A percentile compares a stretch with the other conserved stretches of the same genome.
phyloP scores from a whole-genome alignment of 2,888 invertebrate species.

The Empis stercorea region DNA sequence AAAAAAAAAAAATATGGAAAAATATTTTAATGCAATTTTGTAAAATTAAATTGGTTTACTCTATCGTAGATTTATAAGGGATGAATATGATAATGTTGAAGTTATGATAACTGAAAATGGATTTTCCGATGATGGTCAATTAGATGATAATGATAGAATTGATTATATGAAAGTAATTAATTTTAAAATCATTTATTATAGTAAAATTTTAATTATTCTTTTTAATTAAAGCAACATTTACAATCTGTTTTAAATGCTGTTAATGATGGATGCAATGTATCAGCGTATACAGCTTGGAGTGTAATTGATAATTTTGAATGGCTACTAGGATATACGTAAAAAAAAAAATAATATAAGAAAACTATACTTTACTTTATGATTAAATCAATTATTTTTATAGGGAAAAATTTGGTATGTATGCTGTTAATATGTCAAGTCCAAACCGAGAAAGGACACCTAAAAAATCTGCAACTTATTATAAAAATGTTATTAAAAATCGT shows the following conservation, averaged over 20 bases:
- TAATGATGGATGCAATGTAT: constrained; percentile 23
- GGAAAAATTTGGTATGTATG: constrained; percentile 52
- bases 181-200: neutral
- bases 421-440: constrained; percentile 49
- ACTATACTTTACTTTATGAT: too few relatives aligned
- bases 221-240: constrained; percentile 20
- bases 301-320: constrained; percentile 29
- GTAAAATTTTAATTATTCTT: constrained; percentile 32
- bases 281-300: constrained; percentile 24
- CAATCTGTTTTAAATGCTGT: constrained; percentile 22
- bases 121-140: constrained; percentile 35
- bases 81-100: constrained; percentile 41
- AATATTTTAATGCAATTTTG: neutral
- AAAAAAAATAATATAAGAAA: too few relatives aligned
- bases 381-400: constrained; percentile 34
- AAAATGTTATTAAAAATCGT: constrained; percentile 38
- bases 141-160: constrained; percentile 34
- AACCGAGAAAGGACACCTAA: constrained; percentile 48
- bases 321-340: constrained; percentile 25
- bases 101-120: constrained; percentile 49
- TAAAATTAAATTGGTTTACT: neutral
- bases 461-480: constrained; percentile 45
- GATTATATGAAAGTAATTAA: constrained; percentile 18
- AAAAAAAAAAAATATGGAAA: constrained; percentile 2
- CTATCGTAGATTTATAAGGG: constrained; percentile 39